Evolutionary conservation across 2,888 invertebrate species (phyloP), one percentile per base, ranked within the genome.

Genomic region (Scotopteryx bipunctaria): DNA sequence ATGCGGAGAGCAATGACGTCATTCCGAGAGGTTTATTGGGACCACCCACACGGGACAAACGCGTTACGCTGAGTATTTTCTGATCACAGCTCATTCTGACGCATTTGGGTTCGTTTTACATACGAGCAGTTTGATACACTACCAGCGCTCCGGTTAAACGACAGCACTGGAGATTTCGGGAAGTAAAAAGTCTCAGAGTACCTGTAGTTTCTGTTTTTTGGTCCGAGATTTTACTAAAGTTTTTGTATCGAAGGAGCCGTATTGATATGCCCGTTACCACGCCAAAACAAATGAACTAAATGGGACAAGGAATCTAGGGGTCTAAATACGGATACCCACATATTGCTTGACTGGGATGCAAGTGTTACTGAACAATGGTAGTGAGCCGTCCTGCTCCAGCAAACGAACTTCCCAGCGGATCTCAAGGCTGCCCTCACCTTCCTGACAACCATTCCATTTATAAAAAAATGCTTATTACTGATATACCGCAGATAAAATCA

Each of bases 331-430:
- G 33, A 48, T 54, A 54, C 54, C 54, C 40, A 54, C 54, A 17
- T 54, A 54, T 54, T 54, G 54, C 41, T 54, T 54, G 40, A 54
- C 36, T 36, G 54, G 54, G 11, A 54, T 49, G 48, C 48, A 54
- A 35, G 40, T 31, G 44, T 31, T 53, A 53, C 46, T 52, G 52
- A 54, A 54, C 48, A 54, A 36, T n/a, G 54, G 54, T 8, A 54
- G 35, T n/a, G 54, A 49, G 8, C 44, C 38, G 13, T 48, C 48
- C 9, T 44, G 54, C 23, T 48, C 44, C 54, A 54, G 36, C 36
- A 54, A 54, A 4, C 48, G 48, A 31, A 54, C 54, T 13, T 54
- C 54, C 54, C 54, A 54, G 40, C 54, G 54, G 35, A 54, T 54
- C 15, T 54, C 54, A 33, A 54, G 48, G 48, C 54, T 54, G 44